phyloP scores from a whole-genome alignment of 1,140 invertebrate species.

The Lucilia sericata region DNA sequence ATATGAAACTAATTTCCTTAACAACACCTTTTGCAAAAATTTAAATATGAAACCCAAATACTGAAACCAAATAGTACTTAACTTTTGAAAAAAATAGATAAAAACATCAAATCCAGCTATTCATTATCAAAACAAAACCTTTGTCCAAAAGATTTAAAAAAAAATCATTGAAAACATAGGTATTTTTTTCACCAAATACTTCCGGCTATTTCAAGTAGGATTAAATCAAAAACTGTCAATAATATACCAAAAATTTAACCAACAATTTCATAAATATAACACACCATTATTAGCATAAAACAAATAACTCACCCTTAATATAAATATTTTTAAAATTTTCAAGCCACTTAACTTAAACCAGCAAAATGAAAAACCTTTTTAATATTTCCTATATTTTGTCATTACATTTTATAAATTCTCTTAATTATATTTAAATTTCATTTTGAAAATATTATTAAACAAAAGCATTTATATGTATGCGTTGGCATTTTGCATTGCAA shows the following conservation, averaged over 20 bases:
- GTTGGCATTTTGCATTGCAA: neutral
- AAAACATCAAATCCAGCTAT: slow-evolving; percentile 13
- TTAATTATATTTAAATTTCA: too few relatives aligned
- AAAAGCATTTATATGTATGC: too few relatives aligned
- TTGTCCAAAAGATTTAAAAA: neutral
- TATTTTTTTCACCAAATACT: neutral
- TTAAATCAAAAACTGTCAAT: slow-evolving; percentile 35
- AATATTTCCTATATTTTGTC: neutral
- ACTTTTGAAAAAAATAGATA: neutral
- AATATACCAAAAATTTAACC: neutral
- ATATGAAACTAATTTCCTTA: slow-evolving; percentile 25
- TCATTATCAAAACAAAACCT: neutral
- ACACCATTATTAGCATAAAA: too few relatives aligned
- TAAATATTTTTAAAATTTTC: too few relatives aligned
- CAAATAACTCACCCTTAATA: too few relatives aligned
- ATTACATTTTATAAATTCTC: too few relatives aligned
- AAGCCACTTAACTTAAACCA: too few relatives aligned
- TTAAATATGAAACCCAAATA: slow-evolving; percentile 29
- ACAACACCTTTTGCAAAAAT: neutral
- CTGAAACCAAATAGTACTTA: neutral
- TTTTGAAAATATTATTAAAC: too few relatives aligned
- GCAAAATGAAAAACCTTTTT: neutral
- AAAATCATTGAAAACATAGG: too few relatives aligned
- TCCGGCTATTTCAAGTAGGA: slow-evolving; percentile 13
- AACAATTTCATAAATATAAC: neutral